These are phyloP conservation scores for Dolichoris vasculosae DNA, from an alignment of 1,140 invertebrate species.

Conservation along the genomic window DNA sequence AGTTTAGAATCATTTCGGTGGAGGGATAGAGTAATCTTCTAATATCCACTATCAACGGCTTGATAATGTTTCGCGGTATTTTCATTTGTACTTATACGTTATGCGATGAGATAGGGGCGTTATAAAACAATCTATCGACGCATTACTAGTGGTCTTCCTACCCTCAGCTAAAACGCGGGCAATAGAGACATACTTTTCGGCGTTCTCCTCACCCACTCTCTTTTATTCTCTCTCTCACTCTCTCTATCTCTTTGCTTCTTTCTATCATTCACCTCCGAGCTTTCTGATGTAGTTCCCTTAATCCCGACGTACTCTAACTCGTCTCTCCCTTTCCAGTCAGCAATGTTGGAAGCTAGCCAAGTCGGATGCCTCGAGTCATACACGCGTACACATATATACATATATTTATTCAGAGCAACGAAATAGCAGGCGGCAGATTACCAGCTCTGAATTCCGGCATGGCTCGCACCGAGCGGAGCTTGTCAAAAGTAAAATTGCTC, in stretches of 20 bases:
- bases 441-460: no score
- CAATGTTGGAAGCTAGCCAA: constrained; percentile 31
- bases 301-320: no score
- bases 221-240: not conserved
- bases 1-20: no score
- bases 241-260: not conserved
- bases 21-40: not conserved
- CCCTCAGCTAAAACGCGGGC: not conserved
- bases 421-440: no score
- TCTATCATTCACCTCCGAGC: not conserved
- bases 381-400: not conserved
- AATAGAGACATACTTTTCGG: constrained; percentile 36
- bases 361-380: constrained; percentile 11
- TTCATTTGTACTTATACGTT: constrained; percentile 14
- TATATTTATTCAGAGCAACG: no score
- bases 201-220: not conserved
- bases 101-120: constrained; percentile 8
- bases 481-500: constrained; percentile 44
- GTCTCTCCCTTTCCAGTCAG: not conserved
- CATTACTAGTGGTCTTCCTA: not conserved
- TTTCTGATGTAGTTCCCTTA: not conserved
- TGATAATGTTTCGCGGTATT: constrained; percentile 14
- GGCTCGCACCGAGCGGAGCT: not conserved
- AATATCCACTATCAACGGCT: no score
- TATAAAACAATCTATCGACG: constrained; percentile 22